phyloP scores from a whole-genome alignment of 2,888 invertebrate species.

The Xanthia icteritia region DNA sequence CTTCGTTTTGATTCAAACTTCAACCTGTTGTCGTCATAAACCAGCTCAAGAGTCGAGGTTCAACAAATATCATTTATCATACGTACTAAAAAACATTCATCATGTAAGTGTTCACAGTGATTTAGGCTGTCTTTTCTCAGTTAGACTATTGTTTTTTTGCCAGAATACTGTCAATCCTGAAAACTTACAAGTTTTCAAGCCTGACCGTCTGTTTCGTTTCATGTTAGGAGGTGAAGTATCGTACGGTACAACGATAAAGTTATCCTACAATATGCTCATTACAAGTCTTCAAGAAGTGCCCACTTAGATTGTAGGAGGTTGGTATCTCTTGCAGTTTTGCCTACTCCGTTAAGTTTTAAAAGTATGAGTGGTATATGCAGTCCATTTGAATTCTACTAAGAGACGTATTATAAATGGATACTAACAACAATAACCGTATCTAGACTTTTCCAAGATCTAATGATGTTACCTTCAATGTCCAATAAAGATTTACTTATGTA shows the following conservation, averaged over 20 bases:
- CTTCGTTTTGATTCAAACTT: slow-evolving; percentile 1
- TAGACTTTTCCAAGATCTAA: not conserved
- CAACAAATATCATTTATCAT: not conserved
- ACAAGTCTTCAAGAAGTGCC: slow-evolving; percentile 39
- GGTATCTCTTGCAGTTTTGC: slow-evolving; percentile 53
- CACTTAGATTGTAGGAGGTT: slow-evolving; percentile 34
- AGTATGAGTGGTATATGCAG: slow-evolving; percentile 46
- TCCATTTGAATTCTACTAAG: slow-evolving; percentile 38
- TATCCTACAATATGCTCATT: slow-evolving; percentile 44
- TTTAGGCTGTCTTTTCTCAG: not conserved
- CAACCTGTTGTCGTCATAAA: not conserved
- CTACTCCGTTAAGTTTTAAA: slow-evolving; percentile 56
- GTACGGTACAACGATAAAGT: slow-evolving; percentile 33
- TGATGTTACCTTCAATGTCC: not conserved
- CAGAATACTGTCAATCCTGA: not conserved
- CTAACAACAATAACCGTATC: not conserved
- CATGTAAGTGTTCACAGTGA: not conserved
- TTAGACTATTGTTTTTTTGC: not conserved
- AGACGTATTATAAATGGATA: slow-evolving; percentile 11
- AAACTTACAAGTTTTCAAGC: slow-evolving; percentile 2
- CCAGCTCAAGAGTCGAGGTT: not conserved
- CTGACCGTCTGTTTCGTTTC: not conserved
- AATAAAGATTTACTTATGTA: not conserved
- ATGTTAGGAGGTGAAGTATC: not conserved
- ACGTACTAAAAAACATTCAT: too few species aligned